Conservation (phyloP, 2,888 invertebrate species). For the Chymomyza caudatula region DNA sequence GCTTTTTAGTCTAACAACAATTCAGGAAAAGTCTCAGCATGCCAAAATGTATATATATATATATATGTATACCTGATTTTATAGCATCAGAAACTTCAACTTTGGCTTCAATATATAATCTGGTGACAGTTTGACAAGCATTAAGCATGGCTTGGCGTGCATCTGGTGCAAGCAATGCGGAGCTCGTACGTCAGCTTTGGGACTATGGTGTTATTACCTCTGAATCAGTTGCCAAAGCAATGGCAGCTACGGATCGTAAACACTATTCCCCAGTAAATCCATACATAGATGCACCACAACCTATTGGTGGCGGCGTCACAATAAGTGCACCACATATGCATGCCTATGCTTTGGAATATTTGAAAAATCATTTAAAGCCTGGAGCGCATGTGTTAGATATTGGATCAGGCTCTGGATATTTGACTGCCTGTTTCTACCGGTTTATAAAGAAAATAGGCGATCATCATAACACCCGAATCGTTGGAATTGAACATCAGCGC, state of each 20-base stretch:
- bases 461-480: constrained; percentile 79
- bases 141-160: constrained; percentile 95
- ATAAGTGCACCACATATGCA: constrained; percentile 99
- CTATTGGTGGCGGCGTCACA: constrained; percentile 96
- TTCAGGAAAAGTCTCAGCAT: too few relatives aligned
- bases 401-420: constrained; percentile 95
- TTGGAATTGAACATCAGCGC: constrained; percentile 95
- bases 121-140: too few relatives aligned
- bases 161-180: constrained; percentile 88
- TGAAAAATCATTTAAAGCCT: constrained; percentile 86
- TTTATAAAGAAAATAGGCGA: constrained; percentile 83
- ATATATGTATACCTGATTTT: too few relatives aligned
- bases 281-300: constrained; percentile 94
- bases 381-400: constrained; percentile 92
- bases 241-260: constrained; percentile 90
- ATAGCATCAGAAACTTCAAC: too few relatives aligned
- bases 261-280: constrained; percentile 87
- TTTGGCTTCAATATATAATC: too few relatives aligned
- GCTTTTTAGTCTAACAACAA: too few relatives aligned
- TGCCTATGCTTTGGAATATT: constrained; percentile 91
- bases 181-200: constrained; percentile 88
- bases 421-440: constrained; percentile 93
- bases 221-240: constrained; percentile 87
- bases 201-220: constrained; percentile 89
- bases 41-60: too few relatives aligned